These are phyloP conservation scores for Rhodophaea formosa DNA, from an alignment of 2,888 invertebrate species.

Conservation along the genomic window DNA sequence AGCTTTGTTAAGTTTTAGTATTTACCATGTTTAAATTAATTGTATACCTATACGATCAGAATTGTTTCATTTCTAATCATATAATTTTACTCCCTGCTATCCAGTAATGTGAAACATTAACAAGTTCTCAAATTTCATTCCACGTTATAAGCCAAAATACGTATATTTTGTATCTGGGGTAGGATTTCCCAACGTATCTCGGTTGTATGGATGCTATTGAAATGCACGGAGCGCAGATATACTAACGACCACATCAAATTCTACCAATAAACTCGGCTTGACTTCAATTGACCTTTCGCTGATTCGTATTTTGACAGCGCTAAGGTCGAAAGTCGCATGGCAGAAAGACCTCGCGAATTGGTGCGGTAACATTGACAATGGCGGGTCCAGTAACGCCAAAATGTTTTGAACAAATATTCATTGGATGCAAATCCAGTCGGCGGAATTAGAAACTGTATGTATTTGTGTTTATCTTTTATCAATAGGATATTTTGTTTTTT, in stretches of 20 bases:
- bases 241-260: conserved; percentile 44
- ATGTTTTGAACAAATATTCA: conserved; percentile 74
- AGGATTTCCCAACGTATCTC: conserved; percentile 24
- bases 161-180: conserved; percentile 8
- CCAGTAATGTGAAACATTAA: too few species aligned
- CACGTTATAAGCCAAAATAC: background rate
- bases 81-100: too few species aligned
- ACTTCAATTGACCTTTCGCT: conserved; percentile 17
- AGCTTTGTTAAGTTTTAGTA: too few species aligned
- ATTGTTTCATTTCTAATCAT: too few species aligned
- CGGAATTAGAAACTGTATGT: conserved; percentile 61
- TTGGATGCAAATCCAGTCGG: conserved; percentile 68
- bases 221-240: conserved; percentile 23
- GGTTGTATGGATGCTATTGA: conserved; percentile 16
- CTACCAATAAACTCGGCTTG: conserved; percentile 36
- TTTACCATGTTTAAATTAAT: too few species aligned
- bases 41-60: too few species aligned
- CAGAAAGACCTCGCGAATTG: conserved; percentile 31
- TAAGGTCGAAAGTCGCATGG: conserved; percentile 38
- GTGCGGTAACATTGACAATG: conserved; percentile 50
- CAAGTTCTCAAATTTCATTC: background rate
- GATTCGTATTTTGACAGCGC: conserved; percentile 22
- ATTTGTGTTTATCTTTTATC: conserved; percentile 33
- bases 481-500: background rate
- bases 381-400: conserved; percentile 50